Conservation (phyloP, 2,888 invertebrate species). For the Harpagoxenus sublaevis region DNA sequence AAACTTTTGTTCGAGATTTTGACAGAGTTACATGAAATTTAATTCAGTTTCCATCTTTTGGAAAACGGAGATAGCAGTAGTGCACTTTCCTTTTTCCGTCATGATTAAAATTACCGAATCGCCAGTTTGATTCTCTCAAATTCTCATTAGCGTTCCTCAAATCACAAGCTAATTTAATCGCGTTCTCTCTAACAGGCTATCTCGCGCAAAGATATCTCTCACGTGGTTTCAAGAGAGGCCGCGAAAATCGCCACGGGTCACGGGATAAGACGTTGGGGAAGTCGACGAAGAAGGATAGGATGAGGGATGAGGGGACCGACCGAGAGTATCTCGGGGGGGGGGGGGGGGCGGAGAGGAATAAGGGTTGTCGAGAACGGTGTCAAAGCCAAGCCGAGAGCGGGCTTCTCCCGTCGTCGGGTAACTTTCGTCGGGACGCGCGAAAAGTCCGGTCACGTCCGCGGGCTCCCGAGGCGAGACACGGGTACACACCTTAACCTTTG, state of each 20-base stretch:
- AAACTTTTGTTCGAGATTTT: neutral
- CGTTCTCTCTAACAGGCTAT: neutral
- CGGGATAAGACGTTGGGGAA: slow-evolving; percentile 12
- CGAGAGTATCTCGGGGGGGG: slow-evolving; percentile 52
- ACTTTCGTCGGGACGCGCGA: slow-evolving; percentile 77
- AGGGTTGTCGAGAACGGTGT: slow-evolving; percentile 76
- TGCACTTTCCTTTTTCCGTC: neutral
- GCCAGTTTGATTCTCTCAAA: neutral
- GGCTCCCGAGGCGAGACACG: slow-evolving; percentile 78
- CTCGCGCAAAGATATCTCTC: neutral
- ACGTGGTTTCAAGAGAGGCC: slow-evolving; percentile 6
- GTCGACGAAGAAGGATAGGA: neutral
- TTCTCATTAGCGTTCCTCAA: neutral
- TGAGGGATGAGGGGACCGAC: slow-evolving; percentile 32
- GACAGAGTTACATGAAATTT: neutral
- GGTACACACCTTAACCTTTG: slow-evolving; percentile 82
- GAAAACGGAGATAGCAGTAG: neutral
- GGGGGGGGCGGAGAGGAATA: slow-evolving; percentile 58
- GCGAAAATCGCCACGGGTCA: neutral
- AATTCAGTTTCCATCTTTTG: neutral
- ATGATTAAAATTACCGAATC: neutral
- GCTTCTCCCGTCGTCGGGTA: slow-evolving; percentile 77
- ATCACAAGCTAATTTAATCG: slow-evolving; percentile 23
- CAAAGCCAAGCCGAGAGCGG: slow-evolving; percentile 79
- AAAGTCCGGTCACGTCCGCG: slow-evolving; percentile 83